Conservation (phyloP, 2,113 vertebrate species). For the Aleadryas rufinucha region DNA sequence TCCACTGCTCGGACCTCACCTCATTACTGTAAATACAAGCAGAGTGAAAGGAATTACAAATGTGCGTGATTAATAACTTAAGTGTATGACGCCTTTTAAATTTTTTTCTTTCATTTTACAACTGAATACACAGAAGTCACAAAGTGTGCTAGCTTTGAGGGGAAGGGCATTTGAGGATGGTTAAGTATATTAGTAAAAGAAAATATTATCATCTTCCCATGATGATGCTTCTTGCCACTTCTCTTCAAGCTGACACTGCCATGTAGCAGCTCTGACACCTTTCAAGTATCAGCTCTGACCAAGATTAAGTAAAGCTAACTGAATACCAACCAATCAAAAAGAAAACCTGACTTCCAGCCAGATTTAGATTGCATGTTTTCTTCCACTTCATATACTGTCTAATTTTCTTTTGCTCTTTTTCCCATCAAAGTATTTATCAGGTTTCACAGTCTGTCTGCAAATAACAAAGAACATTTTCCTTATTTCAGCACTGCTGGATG, state of each 20-base stretch:
- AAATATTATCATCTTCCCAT: neutral
- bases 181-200: neutral
- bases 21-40: neutral
- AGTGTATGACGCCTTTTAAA: neutral
- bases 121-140: neutral
- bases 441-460: neutral
- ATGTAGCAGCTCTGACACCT: neutral
- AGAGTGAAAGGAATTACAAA: neutral
- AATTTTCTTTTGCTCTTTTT: neutral
- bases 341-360: neutral
- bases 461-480: neutral
- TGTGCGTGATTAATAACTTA: neutral
- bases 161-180: neutral
- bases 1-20: neutral
- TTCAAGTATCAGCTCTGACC: neutral
- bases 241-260: neutral
- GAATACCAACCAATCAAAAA: neutral
- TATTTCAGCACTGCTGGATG: neutral
- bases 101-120: neutral
- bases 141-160: neutral
- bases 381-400: neutral
- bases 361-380: neutral
- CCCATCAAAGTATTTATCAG: neutral
- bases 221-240: neutral
- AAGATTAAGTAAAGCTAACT: neutral